Percentiles rank a stretch among this genome's conserved stretches.
Conservation (phyloP, 2,113 vertebrate genomes). For the Lycaon pictus region DNA sequence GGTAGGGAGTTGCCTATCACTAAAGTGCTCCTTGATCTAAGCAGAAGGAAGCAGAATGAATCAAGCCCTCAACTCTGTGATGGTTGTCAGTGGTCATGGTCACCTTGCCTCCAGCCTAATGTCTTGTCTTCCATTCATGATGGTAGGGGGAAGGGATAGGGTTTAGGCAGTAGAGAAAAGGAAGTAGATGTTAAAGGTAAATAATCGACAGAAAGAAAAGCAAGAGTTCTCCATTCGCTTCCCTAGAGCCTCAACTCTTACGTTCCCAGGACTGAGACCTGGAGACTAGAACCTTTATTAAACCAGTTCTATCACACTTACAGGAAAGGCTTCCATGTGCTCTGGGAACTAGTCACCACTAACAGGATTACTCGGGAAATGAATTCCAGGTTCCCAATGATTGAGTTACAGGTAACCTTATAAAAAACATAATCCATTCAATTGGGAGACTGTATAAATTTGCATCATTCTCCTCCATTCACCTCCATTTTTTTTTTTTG, state of each 20-base stretch:
- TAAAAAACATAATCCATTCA: not conserved
- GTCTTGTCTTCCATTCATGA: not conserved
- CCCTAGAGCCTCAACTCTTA: not conserved
- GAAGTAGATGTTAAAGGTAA: not conserved
- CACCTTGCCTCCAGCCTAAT: not conserved
- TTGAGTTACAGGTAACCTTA: not conserved
- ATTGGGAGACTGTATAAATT: not conserved
- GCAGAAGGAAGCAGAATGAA: not conserved
- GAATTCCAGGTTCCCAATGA: not conserved
- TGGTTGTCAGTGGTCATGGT: not conserved
- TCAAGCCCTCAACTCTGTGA: not conserved
- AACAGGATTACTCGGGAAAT: not conserved
- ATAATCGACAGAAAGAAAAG: not conserved
- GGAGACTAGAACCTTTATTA: not conserved
- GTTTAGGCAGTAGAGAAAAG: not conserved
- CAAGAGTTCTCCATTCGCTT: not conserved
- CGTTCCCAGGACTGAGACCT: not conserved
- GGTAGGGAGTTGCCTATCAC: not conserved
- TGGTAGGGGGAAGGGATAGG: fast-evolving
- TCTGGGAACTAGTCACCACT: not conserved
- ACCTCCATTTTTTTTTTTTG: not conserved
- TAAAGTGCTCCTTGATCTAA: not conserved
- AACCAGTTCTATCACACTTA: not conserved
- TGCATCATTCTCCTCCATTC: not conserved
- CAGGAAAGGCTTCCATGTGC: not conserved